These are phyloP conservation scores for Macroramphosus scolopax DNA, from an alignment of 2,797 vertebrate species.

Conservation along the genomic window DNA sequence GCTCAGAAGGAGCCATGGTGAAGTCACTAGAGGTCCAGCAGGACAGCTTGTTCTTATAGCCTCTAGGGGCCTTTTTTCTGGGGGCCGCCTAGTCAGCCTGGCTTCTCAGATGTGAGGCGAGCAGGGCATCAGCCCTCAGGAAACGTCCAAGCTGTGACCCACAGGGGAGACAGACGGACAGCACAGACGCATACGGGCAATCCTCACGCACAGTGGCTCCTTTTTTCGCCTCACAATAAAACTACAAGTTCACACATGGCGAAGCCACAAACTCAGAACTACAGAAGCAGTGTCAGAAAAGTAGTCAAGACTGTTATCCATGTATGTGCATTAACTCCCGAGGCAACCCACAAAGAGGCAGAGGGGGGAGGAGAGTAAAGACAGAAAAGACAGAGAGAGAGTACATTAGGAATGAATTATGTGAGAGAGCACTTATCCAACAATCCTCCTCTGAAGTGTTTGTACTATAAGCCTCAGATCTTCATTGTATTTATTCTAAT, in stretches of 20 bases:
- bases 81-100: constrained; percentile 77
- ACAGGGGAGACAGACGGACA: constrained; percentile 79
- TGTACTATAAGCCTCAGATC: constrained; percentile 76
- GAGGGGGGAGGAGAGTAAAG: constrained; percentile 28
- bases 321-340: constrained; percentile 36
- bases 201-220: constrained; percentile 38
- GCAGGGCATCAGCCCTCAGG: constrained; percentile 74
- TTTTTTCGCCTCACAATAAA: constrained; percentile 18
- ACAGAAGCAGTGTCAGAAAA: constrained; percentile 27
- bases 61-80: constrained; percentile 72
- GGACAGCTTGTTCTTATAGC: constrained; percentile 77
- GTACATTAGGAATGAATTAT: constrained; percentile 76
- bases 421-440: constrained; percentile 75
- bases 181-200: constrained; percentile 46
- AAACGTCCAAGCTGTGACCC: constrained; percentile 77
- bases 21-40: constrained; percentile 72
- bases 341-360: constrained; percentile 43
- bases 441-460: constrained; percentile 73
- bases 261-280: constrained; percentile 12
- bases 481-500: constrained; percentile 85
- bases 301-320: constrained; percentile 41
- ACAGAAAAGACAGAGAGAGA: constrained; percentile 41
- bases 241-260: constrained; percentile 9
- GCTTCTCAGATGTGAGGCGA: constrained; percentile 80
- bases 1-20: constrained; percentile 44